Evolutionary conservation across 1,140 invertebrate genomes (phyloP).

Genomic region (Anastatus disparis): DNA sequence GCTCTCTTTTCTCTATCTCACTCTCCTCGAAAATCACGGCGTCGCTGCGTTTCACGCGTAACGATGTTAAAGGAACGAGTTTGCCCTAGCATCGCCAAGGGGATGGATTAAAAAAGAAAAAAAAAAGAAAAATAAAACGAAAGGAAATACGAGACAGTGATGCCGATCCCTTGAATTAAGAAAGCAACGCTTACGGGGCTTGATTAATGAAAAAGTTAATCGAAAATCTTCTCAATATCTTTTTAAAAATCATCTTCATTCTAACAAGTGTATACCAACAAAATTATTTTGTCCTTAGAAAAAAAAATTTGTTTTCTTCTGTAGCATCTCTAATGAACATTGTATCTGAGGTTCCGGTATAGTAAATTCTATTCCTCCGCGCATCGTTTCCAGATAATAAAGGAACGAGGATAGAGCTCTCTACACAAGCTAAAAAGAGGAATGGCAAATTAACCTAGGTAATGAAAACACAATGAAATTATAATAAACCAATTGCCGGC

Average conservation of each 20-base stretch:
- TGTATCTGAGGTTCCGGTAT: not conserved
- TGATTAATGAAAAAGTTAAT: constrained; percentile 12
- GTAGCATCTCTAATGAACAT: not conserved
- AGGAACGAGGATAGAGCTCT: constrained; percentile 53
- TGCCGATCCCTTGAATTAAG: constrained; percentile 9
- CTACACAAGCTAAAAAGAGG: too few species aligned
- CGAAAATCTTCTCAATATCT: not conserved
- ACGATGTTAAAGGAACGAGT: constrained; percentile 27
- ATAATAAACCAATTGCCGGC: constrained; percentile 67
- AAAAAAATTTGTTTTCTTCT: too few species aligned
- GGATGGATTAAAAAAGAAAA: not conserved
- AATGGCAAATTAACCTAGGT: constrained; percentile 60
- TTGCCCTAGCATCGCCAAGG: not conserved
- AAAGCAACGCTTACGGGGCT: not conserved
- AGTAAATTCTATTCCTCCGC: not conserved
- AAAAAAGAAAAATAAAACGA: not conserved
- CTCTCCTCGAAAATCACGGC: constrained; percentile 28
- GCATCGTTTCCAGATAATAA: constrained; percentile 52
- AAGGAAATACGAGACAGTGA: too few species aligned
- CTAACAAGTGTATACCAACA: not conserved
- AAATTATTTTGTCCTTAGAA: not conserved
- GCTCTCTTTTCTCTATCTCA: constrained; percentile 10
- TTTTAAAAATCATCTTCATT: not conserved
- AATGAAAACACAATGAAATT: constrained; percentile 68
- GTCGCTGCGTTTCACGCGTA: constrained; percentile 10